Percentiles rank a stretch among this genome's conserved stretches.
Conservation (phyloP, 2,797 vertebrate species). For the Apodemus agrarius region DNA sequence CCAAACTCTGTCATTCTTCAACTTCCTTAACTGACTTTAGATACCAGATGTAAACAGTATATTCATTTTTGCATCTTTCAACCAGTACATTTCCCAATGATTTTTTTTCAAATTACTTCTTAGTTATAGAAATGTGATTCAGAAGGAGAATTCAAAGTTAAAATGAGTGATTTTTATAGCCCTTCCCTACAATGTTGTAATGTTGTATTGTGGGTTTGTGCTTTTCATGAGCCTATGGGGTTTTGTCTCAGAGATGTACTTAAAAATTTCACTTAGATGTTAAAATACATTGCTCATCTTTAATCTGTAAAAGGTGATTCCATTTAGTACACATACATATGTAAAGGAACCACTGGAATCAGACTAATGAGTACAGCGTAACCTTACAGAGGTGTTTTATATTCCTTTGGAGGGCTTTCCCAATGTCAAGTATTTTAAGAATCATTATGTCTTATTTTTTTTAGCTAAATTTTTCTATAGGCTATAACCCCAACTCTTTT, state of each 20-base stretch:
- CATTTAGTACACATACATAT: not conserved
- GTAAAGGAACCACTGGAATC: not conserved
- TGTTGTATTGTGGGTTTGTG: not conserved
- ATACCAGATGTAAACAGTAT: not conserved
- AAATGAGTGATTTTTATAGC: conserved; percentile 11
- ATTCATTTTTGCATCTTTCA: conserved; percentile 17
- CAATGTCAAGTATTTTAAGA: too few species aligned
- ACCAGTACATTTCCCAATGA: not conserved
- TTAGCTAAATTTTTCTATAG: too few species aligned
- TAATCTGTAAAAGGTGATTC: not conserved
- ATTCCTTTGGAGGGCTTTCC: too few species aligned
- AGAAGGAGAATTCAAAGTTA: conserved; percentile 38
- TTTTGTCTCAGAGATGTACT: not conserved
- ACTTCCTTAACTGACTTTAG: not conserved
- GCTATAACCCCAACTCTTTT: too few species aligned
- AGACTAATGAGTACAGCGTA: not conserved
- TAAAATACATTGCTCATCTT: not conserved
- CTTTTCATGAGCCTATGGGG: not conserved
- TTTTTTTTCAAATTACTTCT: conserved; percentile 52
- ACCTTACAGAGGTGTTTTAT: not conserved
- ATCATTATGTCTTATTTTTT: too few species aligned
- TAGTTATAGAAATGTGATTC: conserved; percentile 17
- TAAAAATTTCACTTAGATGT: not conserved
- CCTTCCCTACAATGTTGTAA: not conserved
- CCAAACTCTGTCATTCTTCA: conserved; percentile 5